Base-by-base conservation (phyloP, 2,797 vertebrate species). In the Pantherophis vulpinus region DNA sequence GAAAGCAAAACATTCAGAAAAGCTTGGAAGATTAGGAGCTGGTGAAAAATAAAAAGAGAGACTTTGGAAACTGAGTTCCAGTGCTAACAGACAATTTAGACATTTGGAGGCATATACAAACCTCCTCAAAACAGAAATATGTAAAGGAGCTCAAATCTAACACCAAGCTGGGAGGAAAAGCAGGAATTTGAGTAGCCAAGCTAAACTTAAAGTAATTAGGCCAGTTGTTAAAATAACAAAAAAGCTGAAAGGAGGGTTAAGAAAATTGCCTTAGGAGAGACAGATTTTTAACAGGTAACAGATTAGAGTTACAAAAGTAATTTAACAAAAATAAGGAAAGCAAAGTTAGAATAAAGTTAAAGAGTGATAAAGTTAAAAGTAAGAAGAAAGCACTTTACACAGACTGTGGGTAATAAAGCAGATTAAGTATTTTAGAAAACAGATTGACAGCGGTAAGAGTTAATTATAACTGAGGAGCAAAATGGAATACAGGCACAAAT, bases 251-350 rank as follows among this genome's bases (percentile, higher is more conserved):
- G 74, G 20, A 83, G 37, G 23, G 74, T 83, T 83, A 47, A 20
- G 74, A 47, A 83, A 92, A 6, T 0, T 0, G 60, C 89, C 61
- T 94, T 95, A 95, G 92, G 95, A 93, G 93, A 94, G 92, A 32
- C 1, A 1, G 11, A 2, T 29, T 25, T 5, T 23, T 87, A 91
- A 93, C 90, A 96, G 95, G 89, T 1, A 79, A 0, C 1, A 90
- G 74, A 58, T 95, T 42, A 90, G 63, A 93, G 0, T 2, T 5
- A 18, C 94, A 58, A 47, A 42, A 25, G 61, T 91, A 54, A 93
- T n/a, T 93, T 92, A 56, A 88, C 70, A 91, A 42, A 91, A 0
- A 0, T 93, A 90, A 83, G 74, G 37, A 83, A 47, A 83, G 37
- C 74, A 42, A 47, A 47, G 37, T 83, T 47, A 83, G 74, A 83